A percentile compares a stretch with the other conserved stretches of the same genome.
Conservation (phyloP, 2,888 invertebrate genomes). For the Camponotus fellah region DNA sequence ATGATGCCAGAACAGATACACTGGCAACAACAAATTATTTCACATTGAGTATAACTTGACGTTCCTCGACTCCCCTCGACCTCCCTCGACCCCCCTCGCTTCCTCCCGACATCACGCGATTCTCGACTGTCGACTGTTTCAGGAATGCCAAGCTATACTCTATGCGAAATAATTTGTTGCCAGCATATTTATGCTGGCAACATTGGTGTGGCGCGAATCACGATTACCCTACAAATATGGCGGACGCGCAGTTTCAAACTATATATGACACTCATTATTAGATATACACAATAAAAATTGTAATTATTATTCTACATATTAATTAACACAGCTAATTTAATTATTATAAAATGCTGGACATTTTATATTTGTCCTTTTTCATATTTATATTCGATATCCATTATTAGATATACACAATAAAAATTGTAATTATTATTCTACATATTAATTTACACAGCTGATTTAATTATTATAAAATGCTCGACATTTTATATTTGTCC, state of each 20-base stretch:
- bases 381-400: too few species aligned
- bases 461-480: not conserved
- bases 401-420: not conserved
- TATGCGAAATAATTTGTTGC: too few species aligned
- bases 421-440: not conserved
- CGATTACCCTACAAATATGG: not conserved
- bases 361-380: not conserved
- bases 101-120: too few species aligned
- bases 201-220: not conserved
- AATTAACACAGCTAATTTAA: not conserved
- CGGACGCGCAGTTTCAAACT: not conserved
- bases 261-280: not conserved
- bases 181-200: too few species aligned
- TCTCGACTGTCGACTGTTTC: too few species aligned
- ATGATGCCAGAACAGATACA: too few species aligned
- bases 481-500: not conserved
- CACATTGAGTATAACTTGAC: too few species aligned
- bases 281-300: not conserved
- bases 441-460: not conserved
- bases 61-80: too few species aligned
- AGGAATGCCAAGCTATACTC: too few species aligned
- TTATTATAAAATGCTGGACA: not conserved
- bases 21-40: too few species aligned
- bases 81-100: too few species aligned
- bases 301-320: not conserved